Evolutionary conservation across 1,140 invertebrate genomes (phyloP), one percentile per base, ranked within the genome.

Genomic region (Dendroctonus ponderosae): DNA sequence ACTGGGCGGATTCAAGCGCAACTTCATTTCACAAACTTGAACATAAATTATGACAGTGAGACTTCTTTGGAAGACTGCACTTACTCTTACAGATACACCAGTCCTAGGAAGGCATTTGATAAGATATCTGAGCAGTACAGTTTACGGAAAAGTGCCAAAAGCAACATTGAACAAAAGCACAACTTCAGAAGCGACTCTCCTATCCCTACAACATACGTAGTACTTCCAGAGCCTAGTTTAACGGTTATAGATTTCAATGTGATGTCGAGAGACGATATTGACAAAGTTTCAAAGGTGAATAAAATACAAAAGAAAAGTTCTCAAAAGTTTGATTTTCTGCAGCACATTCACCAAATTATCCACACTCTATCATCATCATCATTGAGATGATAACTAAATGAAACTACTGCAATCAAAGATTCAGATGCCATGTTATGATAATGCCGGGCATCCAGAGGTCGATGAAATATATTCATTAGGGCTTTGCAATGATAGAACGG

Each of bases 221-320:
- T 80, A 43, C 78, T 81, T 5, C 80, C 80, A 40, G 82, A 85
- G 74, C 86, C 87, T 6, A 84, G 83, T 71, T 81, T 89, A 60
- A 85, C 86, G 15, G 88, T 89, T 70, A 88, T 89, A 72, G 87
- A 89, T 81, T 86, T 89, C 74, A 89, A 89, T 80, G 56, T 86
- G 75, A 82, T 89, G 72, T 86, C 86, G 3, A 79, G 84, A 52
- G 83, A 74, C 49, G 71, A 74, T 50, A 69, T 73, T 61, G 70
- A 73, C 14, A 69, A 50, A 38, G 66, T 65, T 43, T 54, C 62
- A 15, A 71, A 70, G 54, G 48, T 70, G 48, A 62, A 70, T 53
- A 54, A 59, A 70, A 11, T 56, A 15, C 14, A 52, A 52, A 52
- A 52, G 50, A 26, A 26, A 26, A 26, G 26, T 26, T 26, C 26